Evolutionary conservation across 2,888 invertebrate species (phyloP).

Genomic region (Epirrita christyi): DNA sequence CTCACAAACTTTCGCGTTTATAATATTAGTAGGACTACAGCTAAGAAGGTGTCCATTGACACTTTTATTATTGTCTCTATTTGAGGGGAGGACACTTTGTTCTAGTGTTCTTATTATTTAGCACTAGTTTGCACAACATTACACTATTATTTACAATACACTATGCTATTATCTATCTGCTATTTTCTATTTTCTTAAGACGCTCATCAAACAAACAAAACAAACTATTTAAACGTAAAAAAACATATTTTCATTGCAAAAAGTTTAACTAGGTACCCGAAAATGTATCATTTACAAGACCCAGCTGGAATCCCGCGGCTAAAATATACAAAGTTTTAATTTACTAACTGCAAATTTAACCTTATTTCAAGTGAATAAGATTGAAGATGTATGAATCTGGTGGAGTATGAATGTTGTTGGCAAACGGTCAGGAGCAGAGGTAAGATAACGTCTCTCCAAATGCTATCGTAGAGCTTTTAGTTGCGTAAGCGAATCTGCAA

Average conservation of each 20-base stretch:
- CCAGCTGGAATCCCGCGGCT: background rate
- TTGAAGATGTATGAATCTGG: background rate
- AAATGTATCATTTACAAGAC: slow-evolving; percentile 5
- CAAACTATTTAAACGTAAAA: slow-evolving; percentile 3
- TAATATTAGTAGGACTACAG: too few species aligned
- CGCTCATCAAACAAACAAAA: background rate
- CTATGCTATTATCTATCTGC: too few species aligned
- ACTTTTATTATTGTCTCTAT: too few species aligned
- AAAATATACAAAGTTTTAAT: background rate
- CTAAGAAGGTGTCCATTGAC: too few species aligned
- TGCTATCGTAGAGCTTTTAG: slow-evolving; percentile 6
- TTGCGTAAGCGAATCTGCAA: background rate
- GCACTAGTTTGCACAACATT: too few species aligned
- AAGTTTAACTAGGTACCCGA: slow-evolving; percentile 3
- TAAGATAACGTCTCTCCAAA: slow-evolving; percentile 9
- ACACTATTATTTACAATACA: too few species aligned
- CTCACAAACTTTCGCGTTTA: too few species aligned
- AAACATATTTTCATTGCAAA: slow-evolving; percentile 1
- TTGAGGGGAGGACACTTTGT: too few species aligned
- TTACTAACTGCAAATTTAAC: background rate
- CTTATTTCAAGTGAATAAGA: background rate
- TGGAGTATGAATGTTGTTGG: background rate
- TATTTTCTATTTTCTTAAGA: too few species aligned
- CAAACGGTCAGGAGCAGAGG: background rate
- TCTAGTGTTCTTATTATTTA: too few species aligned